Evolutionary conservation across 2,888 invertebrate genomes (phyloP).

Genomic region (Hydraecia micacea): DNA sequence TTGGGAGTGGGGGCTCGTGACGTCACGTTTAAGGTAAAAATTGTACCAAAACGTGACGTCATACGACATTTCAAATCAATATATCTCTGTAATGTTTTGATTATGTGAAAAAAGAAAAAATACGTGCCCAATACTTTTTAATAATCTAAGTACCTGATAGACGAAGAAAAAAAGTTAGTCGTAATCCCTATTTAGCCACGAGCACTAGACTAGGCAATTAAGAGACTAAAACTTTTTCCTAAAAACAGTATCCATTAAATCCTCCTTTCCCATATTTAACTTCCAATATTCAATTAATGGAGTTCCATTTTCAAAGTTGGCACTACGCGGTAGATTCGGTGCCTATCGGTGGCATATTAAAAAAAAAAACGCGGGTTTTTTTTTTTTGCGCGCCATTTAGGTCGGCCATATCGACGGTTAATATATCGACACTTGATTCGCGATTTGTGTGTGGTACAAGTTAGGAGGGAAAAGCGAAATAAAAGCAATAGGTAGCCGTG

Average conservation of each 20-base stretch:
- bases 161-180: no score
- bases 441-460: constrained; percentile 61
- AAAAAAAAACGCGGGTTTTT: constrained; percentile 23
- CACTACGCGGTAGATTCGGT: constrained; percentile 42
- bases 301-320: constrained; percentile 57
- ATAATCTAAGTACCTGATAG: no score
- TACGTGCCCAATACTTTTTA: no score
- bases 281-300: constrained; percentile 52
- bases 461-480: not conserved
- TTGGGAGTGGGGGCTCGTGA: no score
- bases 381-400: constrained; percentile 70
- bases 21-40: no score
- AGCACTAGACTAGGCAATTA: not conserved
- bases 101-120: no score
- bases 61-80: no score
- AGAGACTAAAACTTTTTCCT: not conserved
- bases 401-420: constrained; percentile 67
- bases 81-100: no score
- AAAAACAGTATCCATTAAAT: constrained; percentile 30
- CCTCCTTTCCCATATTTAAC: constrained; percentile 34
- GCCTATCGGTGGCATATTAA: constrained; percentile 37
- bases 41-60: no score
- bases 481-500: not conserved
- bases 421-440: constrained; percentile 78
- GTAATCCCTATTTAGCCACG: not conserved